These are phyloP conservation scores for Mola mola DNA, from an alignment of 2,113 vertebrate species.

Conservation along the genomic window DNA sequence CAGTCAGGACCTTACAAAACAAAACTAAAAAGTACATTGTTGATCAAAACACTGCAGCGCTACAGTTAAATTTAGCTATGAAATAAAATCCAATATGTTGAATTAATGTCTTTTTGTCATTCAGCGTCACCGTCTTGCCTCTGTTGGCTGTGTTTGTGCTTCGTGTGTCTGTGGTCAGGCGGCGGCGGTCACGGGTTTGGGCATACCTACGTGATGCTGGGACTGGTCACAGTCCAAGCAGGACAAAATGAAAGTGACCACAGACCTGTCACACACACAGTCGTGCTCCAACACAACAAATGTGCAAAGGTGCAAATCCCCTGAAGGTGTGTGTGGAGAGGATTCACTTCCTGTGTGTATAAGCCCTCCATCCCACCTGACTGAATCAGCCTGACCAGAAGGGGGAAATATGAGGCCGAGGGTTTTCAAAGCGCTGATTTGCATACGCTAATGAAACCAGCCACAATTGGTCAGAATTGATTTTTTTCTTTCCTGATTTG, in stretches of 20 bases:
- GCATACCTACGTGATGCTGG: neutral
- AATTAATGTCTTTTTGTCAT: too few relatives aligned
- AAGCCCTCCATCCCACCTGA: too few relatives aligned
- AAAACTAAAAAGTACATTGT: too few relatives aligned
- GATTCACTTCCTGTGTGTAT: neutral
- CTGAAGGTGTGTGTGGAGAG: too few relatives aligned
- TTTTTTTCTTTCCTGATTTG: conserved; percentile 87
- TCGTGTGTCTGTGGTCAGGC: neutral
- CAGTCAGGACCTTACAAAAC: too few relatives aligned
- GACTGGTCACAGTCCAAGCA: neutral
- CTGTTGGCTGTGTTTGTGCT: neutral
- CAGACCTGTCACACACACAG: neutral
- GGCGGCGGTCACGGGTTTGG: neutral
- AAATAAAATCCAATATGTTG: too few relatives aligned
- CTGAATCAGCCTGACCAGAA: conserved; percentile 20
- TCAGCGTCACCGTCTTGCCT: too few relatives aligned
- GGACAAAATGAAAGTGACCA: conserved; percentile 12
- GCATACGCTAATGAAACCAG: conserved; percentile 90
- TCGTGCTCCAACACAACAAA: neutral
- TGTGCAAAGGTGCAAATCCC: too few relatives aligned
- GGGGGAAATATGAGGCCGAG: conserved; percentile 56
- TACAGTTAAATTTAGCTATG: too few relatives aligned
- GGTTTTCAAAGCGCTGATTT: conserved; percentile 79
- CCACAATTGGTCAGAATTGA: conserved; percentile 94
- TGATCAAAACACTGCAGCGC: too few relatives aligned